Evolutionary conservation across 2,113 vertebrate species (phyloP).

Genomic region (Clarias gariepinus): DNA sequence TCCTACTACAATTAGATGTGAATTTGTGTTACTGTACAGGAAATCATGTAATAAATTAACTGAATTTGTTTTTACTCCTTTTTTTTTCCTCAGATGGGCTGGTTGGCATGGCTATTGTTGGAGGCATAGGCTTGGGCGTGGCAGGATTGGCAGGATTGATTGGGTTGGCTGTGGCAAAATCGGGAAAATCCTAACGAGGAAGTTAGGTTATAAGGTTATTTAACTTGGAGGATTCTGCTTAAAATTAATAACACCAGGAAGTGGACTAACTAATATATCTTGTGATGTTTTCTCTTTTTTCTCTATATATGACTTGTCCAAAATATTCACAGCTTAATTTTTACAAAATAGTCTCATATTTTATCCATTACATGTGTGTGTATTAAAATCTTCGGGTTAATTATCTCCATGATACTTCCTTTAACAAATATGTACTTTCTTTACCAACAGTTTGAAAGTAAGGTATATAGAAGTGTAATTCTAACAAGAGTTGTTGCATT

Average conservation of each 20-base stretch:
- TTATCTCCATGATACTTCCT: neutral
- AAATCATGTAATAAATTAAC: neutral
- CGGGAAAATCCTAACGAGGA: slow-evolving; percentile 78
- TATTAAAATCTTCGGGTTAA: slow-evolving; percentile 18
- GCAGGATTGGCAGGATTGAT: slow-evolving; percentile 86
- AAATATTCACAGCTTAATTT: neutral
- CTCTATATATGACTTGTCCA: neutral
- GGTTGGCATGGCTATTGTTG: slow-evolving; percentile 91
- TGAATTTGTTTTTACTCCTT: neutral
- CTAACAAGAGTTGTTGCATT: neutral
- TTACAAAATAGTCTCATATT: neutral
- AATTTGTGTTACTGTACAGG: neutral
- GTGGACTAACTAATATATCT: slow-evolving; percentile 12
- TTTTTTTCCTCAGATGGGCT: slow-evolving; percentile 78
- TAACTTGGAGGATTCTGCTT: neutral
- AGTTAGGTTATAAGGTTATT: slow-evolving; percentile 33
- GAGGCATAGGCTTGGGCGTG: slow-evolving; percentile 84
- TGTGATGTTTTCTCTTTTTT: neutral
- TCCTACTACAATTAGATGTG: neutral
- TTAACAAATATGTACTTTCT: neutral
- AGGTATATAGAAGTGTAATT: neutral
- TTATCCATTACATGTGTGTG: neutral
- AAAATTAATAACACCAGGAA: neutral
- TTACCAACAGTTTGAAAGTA: neutral
- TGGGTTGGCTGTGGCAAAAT: slow-evolving; percentile 84